These are phyloP conservation scores for Drosophila birchii DNA, from an alignment of 2,888 invertebrate genomes.

Conservation along the genomic window DNA sequence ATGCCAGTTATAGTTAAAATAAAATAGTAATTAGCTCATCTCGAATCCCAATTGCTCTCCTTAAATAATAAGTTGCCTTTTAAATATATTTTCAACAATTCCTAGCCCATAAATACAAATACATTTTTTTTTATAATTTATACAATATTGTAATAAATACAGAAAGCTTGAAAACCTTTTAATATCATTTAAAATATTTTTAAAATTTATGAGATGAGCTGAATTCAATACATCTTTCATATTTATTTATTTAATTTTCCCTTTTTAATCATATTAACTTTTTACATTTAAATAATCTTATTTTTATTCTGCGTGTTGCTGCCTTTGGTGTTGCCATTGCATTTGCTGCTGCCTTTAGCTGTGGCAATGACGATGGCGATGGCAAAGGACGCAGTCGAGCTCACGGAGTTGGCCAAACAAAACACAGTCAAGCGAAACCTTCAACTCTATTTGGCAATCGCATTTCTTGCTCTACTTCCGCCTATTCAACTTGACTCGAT, in stretches of 20 bases:
- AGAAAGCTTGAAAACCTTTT: no score
- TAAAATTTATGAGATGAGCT: neutral
- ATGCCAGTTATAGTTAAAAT: no score
- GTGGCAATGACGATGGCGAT: slow-evolving; percentile 57
- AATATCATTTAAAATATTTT: neutral
- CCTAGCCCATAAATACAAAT: no score
- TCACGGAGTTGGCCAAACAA: slow-evolving; percentile 78
- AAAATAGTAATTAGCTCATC: no score
- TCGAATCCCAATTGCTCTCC: no score
- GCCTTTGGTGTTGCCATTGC: slow-evolving; percentile 25
- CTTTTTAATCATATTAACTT: neutral
- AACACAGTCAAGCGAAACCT: slow-evolving; percentile 80
- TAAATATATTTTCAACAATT: no score
- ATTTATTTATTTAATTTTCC: neutral
- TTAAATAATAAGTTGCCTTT: no score
- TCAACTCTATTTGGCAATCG: slow-evolving; percentile 81
- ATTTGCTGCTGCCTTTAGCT: slow-evolving; percentile 16
- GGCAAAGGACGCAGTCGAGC: slow-evolving; percentile 66
- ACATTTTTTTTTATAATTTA: no score
- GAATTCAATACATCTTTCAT: neutral
- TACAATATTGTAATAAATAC: no score
- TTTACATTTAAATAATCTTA: neutral
- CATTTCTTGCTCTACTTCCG: slow-evolving; percentile 81
- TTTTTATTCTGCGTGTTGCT: slow-evolving; percentile 26
- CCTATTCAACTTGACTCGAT: slow-evolving; percentile 81